phyloP scores from a whole-genome alignment of 2,797 vertebrate species.

The Muscicapa striata region DNA sequence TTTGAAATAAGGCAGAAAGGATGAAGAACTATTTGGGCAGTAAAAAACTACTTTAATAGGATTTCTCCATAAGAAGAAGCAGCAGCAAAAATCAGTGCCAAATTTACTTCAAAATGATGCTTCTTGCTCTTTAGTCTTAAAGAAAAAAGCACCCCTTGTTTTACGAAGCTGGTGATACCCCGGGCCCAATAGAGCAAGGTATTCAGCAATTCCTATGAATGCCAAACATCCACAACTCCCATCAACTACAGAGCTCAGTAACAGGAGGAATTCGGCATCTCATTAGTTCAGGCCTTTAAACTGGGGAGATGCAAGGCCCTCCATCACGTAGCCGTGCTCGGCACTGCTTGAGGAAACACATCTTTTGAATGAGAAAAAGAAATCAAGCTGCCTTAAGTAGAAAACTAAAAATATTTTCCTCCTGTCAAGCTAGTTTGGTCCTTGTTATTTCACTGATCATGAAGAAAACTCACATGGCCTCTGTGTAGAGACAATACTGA shows the following conservation, averaged over 20 bases:
- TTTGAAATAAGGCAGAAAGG: not conserved
- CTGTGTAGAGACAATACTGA: not conserved
- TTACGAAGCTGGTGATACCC: not conserved
- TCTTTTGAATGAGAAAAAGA: not conserved
- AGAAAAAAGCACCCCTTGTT: not conserved
- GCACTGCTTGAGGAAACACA: not conserved
- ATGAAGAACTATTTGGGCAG: not conserved
- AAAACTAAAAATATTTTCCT: not conserved
- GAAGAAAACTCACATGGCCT: not conserved
- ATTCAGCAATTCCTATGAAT: not conserved
- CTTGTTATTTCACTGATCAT: not conserved
- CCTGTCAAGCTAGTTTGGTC: not conserved
- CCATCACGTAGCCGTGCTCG: rapidly evolving
- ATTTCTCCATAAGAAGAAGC: not conserved
- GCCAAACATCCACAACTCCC: not conserved
- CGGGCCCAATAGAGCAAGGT: not conserved
- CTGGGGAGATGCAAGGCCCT: not conserved
- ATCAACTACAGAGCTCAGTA: not conserved
- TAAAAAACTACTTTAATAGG: constrained; percentile 2
- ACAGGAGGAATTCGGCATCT: not conserved
- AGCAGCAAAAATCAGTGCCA: not conserved
- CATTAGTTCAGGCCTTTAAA: constrained; percentile 46
- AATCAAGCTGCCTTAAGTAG: not conserved
- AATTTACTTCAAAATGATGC: not conserved
- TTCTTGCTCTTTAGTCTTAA: not conserved